A percentile compares a stretch with the other conserved stretches of the same genome.
Evolutionary conservation across 2,888 invertebrate species (phyloP).

Genomic region (Aleiodes leptofemur): DNA sequence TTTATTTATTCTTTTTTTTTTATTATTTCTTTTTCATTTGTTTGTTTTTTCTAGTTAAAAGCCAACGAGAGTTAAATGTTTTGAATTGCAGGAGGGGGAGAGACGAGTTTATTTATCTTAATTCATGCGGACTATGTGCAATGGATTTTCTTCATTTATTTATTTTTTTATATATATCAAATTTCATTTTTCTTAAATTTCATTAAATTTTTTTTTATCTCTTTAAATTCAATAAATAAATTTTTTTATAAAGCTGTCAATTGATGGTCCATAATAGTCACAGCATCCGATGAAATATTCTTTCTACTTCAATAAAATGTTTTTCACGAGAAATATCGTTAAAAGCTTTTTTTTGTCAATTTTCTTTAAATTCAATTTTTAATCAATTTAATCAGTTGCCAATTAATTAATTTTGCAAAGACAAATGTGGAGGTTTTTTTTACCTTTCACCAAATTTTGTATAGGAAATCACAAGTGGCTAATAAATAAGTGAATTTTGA

Average conservation of each 20-base stretch:
- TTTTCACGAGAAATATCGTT: slow-evolving; percentile 47
- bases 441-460: slow-evolving; percentile 4
- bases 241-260: slow-evolving; percentile 57
- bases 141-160: slow-evolving; percentile 47
- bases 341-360: slow-evolving; percentile 21
- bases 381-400: slow-evolving; percentile 6
- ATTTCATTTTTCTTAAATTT: too few relatives aligned
- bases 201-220: slow-evolving; percentile 27
- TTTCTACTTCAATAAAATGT: slow-evolving; percentile 50
- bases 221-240: slow-evolving; percentile 39
- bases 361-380: too few relatives aligned
- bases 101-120: slow-evolving; percentile 43
- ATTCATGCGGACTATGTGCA: slow-evolving; percentile 55
- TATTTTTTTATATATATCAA: slow-evolving; percentile 34
- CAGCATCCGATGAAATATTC: slow-evolving; percentile 64
- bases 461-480: slow-evolving; percentile 5
- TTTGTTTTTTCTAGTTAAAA: slow-evolving; percentile 17
- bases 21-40: slow-evolving; percentile 20
- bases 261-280: slow-evolving; percentile 69
- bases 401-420: slow-evolving; percentile 9
- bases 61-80: slow-evolving; percentile 40
- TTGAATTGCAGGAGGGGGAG: not conserved
- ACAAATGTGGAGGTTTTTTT: not conserved
- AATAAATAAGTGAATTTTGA: slow-evolving; percentile 31
- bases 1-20: slow-evolving; percentile 42